Evolutionary conservation across 1,140 invertebrate species (phyloP).

Genomic region (Drosophila cardini): DNA sequence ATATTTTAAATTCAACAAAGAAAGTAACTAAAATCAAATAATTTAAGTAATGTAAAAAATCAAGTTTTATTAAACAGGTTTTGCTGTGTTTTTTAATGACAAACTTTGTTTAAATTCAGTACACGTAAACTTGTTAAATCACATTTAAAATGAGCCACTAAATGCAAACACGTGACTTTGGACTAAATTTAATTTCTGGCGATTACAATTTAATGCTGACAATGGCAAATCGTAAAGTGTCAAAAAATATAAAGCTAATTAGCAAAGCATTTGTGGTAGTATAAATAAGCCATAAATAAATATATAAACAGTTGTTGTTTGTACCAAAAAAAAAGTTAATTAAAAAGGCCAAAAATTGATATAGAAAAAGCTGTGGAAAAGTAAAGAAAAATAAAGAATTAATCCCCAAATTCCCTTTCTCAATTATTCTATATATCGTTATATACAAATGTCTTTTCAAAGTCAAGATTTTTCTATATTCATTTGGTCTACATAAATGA

Average conservation of each 20-base stretch:
- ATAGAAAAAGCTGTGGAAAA: too few species aligned
- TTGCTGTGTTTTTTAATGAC: background rate
- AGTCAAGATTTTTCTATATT: background rate
- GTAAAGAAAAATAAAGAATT: too few species aligned
- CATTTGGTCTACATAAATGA: background rate
- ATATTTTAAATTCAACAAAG: too few species aligned
- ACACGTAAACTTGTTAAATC: constrained; percentile 58
- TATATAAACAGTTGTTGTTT: background rate
- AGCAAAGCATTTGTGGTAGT: constrained; percentile 14
- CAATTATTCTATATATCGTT: background rate
- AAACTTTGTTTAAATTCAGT: constrained; percentile 39
- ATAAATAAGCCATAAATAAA: background rate
- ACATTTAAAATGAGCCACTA: constrained; percentile 48
- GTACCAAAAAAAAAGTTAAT: too few species aligned
- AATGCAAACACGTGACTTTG: constrained; percentile 66
- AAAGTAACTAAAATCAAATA: too few species aligned
- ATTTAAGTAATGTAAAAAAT: too few species aligned
- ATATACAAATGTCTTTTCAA: background rate
- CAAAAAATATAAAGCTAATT: constrained; percentile 55
- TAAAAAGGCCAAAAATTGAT: too few species aligned
- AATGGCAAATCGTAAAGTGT: constrained; percentile 49
- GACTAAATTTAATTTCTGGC: constrained; percentile 15
- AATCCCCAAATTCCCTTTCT: too few species aligned
- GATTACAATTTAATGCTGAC: constrained; percentile 39
- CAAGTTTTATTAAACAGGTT: too few species aligned